Percentiles rank a stretch among this genome's conserved stretches.
Conservation (phyloP, 2,113 vertebrate species). For the Sardina pilchardus region DNA sequence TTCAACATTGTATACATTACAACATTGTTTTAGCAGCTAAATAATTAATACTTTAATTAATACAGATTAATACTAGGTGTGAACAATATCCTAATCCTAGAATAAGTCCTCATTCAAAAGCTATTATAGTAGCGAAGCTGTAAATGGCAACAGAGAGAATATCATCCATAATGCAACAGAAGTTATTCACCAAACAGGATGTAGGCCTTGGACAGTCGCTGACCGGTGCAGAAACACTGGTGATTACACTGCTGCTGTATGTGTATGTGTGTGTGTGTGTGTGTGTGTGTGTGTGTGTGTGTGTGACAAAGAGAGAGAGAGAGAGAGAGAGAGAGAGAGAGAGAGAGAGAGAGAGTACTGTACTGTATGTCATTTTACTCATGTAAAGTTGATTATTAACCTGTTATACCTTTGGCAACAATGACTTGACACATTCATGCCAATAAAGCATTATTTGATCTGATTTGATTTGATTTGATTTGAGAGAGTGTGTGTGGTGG, state of each 20-base stretch:
- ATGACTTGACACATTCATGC: too few species aligned
- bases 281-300: neutral
- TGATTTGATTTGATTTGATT: too few species aligned
- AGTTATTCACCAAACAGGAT: neutral
- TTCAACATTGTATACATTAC: neutral
- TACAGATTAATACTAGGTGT: neutral
- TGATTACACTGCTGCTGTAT: neutral
- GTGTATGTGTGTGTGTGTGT: neutral
- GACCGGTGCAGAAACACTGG: neutral
- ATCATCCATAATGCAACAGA: slow-evolving; percentile 5
- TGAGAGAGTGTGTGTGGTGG: too few species aligned
- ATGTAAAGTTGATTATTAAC: too few species aligned
- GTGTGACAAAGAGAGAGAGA: neutral
- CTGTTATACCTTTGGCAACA: too few species aligned
- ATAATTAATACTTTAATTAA: too few species aligned
- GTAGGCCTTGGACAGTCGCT: neutral
- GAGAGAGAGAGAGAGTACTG: too few species aligned
- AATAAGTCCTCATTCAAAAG: neutral
- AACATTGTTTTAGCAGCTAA: neutral
- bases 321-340: neutral
- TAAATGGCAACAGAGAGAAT: neutral
- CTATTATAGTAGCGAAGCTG: neutral
- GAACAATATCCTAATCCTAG: neutral
- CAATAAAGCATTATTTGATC: too few species aligned
- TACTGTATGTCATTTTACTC: too few species aligned